phyloP scores from a whole-genome alignment of 2,113 vertebrate species.

The Xiphophorus couchianus region DNA sequence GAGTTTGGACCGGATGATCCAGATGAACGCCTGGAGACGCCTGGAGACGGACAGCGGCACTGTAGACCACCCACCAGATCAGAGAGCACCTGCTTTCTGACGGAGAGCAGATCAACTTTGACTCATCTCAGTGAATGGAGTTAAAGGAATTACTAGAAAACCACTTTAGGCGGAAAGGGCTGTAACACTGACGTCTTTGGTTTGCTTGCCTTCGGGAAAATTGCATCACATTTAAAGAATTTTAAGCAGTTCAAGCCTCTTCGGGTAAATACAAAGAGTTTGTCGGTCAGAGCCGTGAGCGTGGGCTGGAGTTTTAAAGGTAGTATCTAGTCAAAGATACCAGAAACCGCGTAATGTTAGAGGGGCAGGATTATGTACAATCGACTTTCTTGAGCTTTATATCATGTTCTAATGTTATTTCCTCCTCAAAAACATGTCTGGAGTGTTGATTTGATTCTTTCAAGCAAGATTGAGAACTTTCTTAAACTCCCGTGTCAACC shows the following conservation, averaged over 20 bases:
- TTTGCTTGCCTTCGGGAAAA: not conserved
- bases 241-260: not conserved
- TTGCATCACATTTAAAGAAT: not conserved
- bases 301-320: too few species aligned
- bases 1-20: conserved; percentile 40
- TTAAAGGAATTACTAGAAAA: not conserved
- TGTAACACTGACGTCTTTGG: not conserved
- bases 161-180: not conserved
- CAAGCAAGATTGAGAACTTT: too few species aligned
- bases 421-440: too few species aligned
- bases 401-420: too few species aligned
- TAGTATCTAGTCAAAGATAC: not conserved
- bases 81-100: conserved; percentile 60
- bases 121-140: conserved; percentile 25
- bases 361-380: too few species aligned
- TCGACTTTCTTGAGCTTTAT: too few species aligned
- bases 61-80: conserved; percentile 32
- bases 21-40: conserved; percentile 36
- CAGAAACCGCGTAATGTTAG: not conserved
- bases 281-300: not conserved
- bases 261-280: not conserved
- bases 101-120: not conserved
- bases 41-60: conserved; percentile 44
- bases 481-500: too few species aligned
- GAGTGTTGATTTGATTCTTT: too few species aligned